Base-by-base conservation (phyloP, 2,888 invertebrate species). In the Parnassius glacialis region DNA sequence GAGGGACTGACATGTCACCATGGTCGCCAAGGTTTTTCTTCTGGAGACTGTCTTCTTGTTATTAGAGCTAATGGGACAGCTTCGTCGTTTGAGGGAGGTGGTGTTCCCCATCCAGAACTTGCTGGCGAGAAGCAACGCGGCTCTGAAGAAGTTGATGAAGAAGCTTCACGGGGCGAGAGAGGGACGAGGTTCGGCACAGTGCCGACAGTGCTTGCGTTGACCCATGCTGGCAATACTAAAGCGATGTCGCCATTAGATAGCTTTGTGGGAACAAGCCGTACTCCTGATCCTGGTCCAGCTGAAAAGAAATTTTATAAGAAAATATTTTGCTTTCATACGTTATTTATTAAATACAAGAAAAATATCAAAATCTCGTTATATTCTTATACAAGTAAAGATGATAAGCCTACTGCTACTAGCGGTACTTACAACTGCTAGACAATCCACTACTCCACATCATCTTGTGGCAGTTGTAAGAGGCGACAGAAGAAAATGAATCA, bases 241-340 rank as follows among this genome's bases (percentile, higher is more conserved):
- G 97, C 96, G 67, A 97, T 95, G 81, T 96, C 96, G 0, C 97
- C 97, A 76, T 96, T 97, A 34, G 96, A 94, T 16, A 97, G 80
- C 68, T 96, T 92, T 11, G 96, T 97, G 25, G 96, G 96, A 12
- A 97, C 95, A 58, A 97, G 87, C 66, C 96, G 96, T 2, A 96
- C 93, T 0, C 95, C 94, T 9, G 93, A 93, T 1, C 94, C 94
- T 16, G 93, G 93, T 34, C 95, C 95, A 71, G 95, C 95, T 90
- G 81, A 9, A 69, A 74, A 93, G 2, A 20, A 20, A 43, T 44
- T 50, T n/a, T 20, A 51, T 51, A 12, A 60, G 25, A 20, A 11
- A 12, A 43, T 34, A 34, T 34, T 34, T 7, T 34, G 1, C 3
- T 34, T 34, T 34, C 34, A 34, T 34, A 34, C 34, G 34, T 34